Conservation (phyloP, 2,113 vertebrate genomes). For the Ochotona curzoniae region DNA sequence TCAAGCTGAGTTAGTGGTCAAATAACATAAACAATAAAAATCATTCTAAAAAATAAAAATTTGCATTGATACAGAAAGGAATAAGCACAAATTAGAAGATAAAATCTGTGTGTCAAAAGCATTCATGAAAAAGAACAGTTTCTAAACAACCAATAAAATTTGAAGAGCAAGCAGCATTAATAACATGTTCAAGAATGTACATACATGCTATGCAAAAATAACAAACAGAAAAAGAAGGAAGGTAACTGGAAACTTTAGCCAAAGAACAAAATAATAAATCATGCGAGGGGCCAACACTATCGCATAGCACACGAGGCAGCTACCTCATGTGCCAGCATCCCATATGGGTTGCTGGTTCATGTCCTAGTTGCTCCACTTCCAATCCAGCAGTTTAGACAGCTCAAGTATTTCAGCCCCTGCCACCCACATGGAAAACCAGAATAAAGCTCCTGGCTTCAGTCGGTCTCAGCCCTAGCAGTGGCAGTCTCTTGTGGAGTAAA, state of each 20-base stretch:
- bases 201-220: background rate
- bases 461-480: too few species aligned
- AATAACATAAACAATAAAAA: background rate
- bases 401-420: too few species aligned
- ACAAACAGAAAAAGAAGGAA: background rate
- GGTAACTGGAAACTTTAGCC: background rate
- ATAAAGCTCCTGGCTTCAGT: too few species aligned
- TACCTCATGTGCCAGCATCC: too few species aligned
- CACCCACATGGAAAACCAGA: too few species aligned
- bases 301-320: too few species aligned
- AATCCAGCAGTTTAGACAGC: too few species aligned
- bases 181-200: background rate
- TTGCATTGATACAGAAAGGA: slow-evolving; percentile 23
- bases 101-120: slow-evolving; percentile 25
- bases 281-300: too few species aligned
- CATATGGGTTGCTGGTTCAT: too few species aligned
- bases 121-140: slow-evolving; percentile 19
- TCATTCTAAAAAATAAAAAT: background rate
- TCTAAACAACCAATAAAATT: slow-evolving; percentile 6
- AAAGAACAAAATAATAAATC: background rate
- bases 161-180: background rate
- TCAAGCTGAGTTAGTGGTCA: background rate
- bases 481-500: too few species aligned
- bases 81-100: background rate
- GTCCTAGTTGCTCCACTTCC: too few species aligned